phyloP scores from a whole-genome alignment of 2,797 vertebrate genomes.

The Sebastes paucispinis region DNA sequence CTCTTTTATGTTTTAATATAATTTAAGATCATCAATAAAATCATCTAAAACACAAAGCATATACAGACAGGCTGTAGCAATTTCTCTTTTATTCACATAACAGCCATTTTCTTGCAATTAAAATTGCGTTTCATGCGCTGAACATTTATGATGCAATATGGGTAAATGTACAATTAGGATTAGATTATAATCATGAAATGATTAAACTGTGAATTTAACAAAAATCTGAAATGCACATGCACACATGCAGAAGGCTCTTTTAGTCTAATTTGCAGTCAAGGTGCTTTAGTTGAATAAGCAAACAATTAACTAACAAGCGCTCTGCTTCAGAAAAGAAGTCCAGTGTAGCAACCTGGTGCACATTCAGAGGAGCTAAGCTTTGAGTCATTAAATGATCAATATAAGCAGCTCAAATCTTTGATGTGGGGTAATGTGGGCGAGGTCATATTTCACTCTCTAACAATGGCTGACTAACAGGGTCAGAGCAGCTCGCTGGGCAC shows the following conservation, averaged over 20 bases:
- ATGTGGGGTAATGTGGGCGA: slow-evolving; percentile 19
- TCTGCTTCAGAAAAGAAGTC: not conserved
- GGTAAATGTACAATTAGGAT: not conserved
- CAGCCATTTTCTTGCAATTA: not conserved
- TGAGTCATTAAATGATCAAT: not conserved
- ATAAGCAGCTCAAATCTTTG: slow-evolving; percentile 15
- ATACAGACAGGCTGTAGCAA: not conserved
- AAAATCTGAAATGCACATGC: slow-evolving; percentile 36
- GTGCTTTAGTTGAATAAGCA: not conserved
- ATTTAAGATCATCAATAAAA: not conserved
- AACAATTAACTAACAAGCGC: not conserved
- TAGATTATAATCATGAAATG: not conserved
- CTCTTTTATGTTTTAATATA: not conserved
- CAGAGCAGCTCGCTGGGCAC: slow-evolving; percentile 20
- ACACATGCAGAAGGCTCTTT: slow-evolving; percentile 46
- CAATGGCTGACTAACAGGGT: slow-evolving; percentile 49
- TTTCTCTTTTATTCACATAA: not conserved
- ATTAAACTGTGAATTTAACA: slow-evolving; percentile 8
- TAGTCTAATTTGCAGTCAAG: not conserved
- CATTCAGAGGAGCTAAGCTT: not conserved
- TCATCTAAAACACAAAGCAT: not conserved
- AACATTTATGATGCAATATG: slow-evolving; percentile 14
- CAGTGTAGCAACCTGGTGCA: not conserved
- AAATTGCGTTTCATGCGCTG: slow-evolving; percentile 38
- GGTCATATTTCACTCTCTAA: slow-evolving; percentile 55